These are phyloP conservation scores for Leptobrachium ailaonicum DNA, from an alignment of 2,113 vertebrate species.

Conservation along the genomic window DNA sequence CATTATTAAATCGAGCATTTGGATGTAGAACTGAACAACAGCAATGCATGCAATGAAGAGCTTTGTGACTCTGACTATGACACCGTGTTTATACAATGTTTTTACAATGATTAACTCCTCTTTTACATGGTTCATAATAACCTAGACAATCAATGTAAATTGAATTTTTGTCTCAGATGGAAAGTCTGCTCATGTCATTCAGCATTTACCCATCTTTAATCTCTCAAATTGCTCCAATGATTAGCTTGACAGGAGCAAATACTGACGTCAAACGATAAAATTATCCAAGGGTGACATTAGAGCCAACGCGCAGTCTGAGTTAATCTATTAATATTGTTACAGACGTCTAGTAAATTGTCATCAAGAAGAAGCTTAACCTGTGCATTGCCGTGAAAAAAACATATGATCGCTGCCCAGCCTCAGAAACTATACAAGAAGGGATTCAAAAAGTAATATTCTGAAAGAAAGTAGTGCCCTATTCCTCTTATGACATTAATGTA, in stretches of 20 bases:
- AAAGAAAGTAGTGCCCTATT: no score
- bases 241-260: conserved; percentile 53
- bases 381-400: not conserved
- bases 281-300: conserved; percentile 33
- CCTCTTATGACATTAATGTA: no score
- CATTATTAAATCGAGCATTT: no score
- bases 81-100: conserved; percentile 45
- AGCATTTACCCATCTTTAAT: conserved; percentile 61
- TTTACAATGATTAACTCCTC: conserved; percentile 64
- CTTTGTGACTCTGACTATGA: no score
- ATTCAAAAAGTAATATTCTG: no score
- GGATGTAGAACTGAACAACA: no score
- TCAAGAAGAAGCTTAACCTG: not conserved
- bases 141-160: conserved; percentile 73
- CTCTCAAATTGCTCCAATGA: conserved; percentile 63
- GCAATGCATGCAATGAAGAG: no score
- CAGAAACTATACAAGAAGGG: no score
- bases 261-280: conserved; percentile 55
- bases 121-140: conserved; percentile 70
- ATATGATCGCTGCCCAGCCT: not conserved
- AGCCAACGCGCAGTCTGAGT: not conserved
- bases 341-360: not conserved
- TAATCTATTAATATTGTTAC: conserved; percentile 18
- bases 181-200: conserved; percentile 57
- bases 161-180: conserved; percentile 72